Conservation (phyloP, 2,888 invertebrate genomes). For the Drosophila limbata region DNA sequence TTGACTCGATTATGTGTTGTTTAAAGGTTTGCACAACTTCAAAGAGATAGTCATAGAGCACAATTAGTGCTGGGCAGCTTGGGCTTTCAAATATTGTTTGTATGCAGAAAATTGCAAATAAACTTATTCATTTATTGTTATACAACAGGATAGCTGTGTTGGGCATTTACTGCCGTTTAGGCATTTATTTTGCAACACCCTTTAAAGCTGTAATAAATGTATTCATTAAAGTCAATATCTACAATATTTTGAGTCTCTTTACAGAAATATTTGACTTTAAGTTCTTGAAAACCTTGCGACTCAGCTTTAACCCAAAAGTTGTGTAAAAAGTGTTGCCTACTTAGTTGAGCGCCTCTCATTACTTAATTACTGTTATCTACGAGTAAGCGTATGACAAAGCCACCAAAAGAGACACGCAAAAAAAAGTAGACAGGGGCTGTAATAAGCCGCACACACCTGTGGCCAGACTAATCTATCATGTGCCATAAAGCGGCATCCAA, state of each 20-base stretch:
- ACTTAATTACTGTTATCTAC: constrained; percentile 70
- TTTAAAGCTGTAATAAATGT: too few species aligned
- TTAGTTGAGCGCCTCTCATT: constrained; percentile 58
- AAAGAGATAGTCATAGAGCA: neutral
- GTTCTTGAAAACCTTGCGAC: neutral
- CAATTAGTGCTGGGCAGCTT: neutral
- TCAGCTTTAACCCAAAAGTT: neutral
- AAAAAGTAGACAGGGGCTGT: constrained; percentile 17
- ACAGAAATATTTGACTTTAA: neutral
- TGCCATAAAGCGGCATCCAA: constrained; percentile 73
- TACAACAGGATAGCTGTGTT: too few species aligned
- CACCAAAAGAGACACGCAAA: constrained; percentile 33
- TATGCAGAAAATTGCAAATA: too few species aligned
- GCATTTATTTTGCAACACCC: too few species aligned
- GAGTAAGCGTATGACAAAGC: constrained; percentile 28
- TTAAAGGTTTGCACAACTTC: constrained; percentile 30
- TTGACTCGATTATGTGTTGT: constrained; percentile 24
- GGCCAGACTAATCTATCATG: constrained; percentile 81
- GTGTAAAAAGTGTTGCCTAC: constrained; percentile 54
- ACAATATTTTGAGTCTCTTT: neutral
- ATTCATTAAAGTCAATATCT: neutral
- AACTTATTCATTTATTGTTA: too few species aligned
- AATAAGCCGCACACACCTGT: constrained; percentile 64
- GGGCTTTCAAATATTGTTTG: too few species aligned
- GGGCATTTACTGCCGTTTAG: neutral